Percentiles rank a stretch among this genome's conserved stretches.
phyloP scores from a whole-genome alignment of 2,888 invertebrate genomes.

The Pasiphila rectangulata region DNA sequence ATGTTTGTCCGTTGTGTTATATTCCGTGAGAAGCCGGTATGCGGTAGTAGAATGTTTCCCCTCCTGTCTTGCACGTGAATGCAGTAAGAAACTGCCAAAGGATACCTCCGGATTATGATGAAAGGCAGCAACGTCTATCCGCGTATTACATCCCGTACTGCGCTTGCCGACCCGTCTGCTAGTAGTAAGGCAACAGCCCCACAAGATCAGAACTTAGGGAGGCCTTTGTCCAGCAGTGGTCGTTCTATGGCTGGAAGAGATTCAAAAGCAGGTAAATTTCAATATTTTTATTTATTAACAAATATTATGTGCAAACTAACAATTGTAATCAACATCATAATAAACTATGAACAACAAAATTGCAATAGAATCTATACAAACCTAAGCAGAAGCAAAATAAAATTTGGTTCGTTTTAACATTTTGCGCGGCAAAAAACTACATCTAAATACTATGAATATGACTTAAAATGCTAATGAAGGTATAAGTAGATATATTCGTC shows the following conservation, averaged over 20 bases:
- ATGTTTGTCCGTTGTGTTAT: background rate
- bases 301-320: conserved; percentile 68
- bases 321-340: conserved; percentile 69
- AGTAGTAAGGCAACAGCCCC: no score
- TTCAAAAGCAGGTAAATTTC: no score
- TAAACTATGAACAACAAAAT: conserved; percentile 78
- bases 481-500: background rate
- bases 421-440: conserved; percentile 15
- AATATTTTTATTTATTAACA: conserved; percentile 69
- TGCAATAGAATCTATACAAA: conserved; percentile 55
- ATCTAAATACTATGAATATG: conserved; percentile 6
- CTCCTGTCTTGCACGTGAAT: no score
- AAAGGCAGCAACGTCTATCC: no score
- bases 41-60: background rate
- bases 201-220: no score
- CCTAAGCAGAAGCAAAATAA: conserved; percentile 26
- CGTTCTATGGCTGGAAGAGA: no score
- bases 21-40: background rate
- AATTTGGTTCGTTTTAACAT: conserved; percentile 28
- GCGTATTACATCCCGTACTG: no score
- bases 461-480: background rate
- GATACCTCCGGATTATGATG: no score
- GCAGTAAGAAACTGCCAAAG: no score
- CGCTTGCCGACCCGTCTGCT: no score
- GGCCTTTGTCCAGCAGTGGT: no score